Percentiles rank a stretch among this genome's conserved stretches.
phyloP scores from a whole-genome alignment of 2,797 vertebrate species.

The Sylvilagus floridanus region DNA sequence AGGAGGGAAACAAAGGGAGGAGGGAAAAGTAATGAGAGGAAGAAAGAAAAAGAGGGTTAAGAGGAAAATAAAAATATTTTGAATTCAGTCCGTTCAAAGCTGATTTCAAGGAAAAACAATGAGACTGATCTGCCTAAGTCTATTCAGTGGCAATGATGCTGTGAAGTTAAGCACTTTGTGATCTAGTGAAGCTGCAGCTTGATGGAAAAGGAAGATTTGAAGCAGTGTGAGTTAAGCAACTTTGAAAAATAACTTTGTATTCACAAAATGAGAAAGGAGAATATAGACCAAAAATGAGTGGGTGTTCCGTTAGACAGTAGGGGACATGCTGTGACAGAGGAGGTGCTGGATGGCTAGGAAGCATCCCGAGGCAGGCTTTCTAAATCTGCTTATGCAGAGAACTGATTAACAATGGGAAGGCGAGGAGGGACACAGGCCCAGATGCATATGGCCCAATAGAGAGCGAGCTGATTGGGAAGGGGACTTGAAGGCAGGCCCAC shows the following conservation, averaged over 20 bases:
- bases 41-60: not conserved
- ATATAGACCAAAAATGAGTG: not conserved
- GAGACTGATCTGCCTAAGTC: not conserved
- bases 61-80: conserved; percentile 40
- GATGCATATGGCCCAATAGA: not conserved
- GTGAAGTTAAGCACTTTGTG: not conserved
- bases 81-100: not conserved
- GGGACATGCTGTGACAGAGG: too few relatives aligned
- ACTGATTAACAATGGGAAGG: not conserved
- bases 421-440: accelerated
- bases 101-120: not conserved
- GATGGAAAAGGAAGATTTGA: conserved; percentile 9
- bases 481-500: not conserved
- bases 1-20: not conserved
- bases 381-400: not conserved
- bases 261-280: not conserved
- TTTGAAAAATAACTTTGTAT: not conserved
- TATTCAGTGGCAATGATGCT: not conserved
- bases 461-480: not conserved
- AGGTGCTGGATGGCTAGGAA: not conserved
- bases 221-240: conserved; percentile 4
- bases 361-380: not conserved
- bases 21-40: not conserved
- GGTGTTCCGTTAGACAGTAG: not conserved
- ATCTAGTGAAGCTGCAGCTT: not conserved